phyloP scores from a whole-genome alignment of 2,113 vertebrate species.

The human region DNA sequence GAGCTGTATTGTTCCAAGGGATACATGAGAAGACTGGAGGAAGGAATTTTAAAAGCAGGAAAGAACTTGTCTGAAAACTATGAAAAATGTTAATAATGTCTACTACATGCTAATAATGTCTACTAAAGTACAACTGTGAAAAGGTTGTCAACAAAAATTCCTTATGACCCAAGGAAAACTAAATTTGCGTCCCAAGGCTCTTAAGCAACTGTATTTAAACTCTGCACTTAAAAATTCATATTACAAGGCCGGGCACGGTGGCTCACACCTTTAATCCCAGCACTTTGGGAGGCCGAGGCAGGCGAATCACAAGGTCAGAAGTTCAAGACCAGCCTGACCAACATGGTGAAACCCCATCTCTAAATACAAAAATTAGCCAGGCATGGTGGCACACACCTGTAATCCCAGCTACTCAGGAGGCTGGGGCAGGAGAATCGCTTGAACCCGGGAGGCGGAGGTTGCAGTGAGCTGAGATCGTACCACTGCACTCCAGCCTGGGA shows the following conservation, averaged over 20 bases:
- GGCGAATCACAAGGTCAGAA: no score
- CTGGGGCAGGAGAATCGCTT: no score
- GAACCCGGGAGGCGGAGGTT: no score
- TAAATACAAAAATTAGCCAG: no score
- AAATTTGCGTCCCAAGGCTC: slow-evolving; percentile 2
- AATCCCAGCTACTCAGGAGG: no score
- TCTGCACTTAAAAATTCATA: slow-evolving; percentile 13
- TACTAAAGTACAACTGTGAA: slow-evolving; percentile 29
- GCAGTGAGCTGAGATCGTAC: no score
- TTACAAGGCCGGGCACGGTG: not conserved
- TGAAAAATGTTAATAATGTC: slow-evolving; percentile 24
- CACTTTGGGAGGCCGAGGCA: no score
- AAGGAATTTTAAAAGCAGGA: slow-evolving; percentile 28
- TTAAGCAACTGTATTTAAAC: slow-evolving; percentile 45
- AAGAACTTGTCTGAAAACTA: slow-evolving; percentile 37
- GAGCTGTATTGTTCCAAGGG: not conserved
- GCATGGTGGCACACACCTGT: no score
- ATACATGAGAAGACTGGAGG: not conserved
- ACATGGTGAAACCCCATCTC: no score
- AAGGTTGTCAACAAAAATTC: slow-evolving; percentile 55
- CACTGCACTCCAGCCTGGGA: no score
- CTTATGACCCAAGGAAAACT: slow-evolving; percentile 19
- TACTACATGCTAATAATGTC: not conserved
- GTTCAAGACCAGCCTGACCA: no score
- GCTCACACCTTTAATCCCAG: no score